These are phyloP conservation scores for Candidula unifasciata DNA, from an alignment of 2,888 invertebrate species.

Conservation along the genomic window DNA sequence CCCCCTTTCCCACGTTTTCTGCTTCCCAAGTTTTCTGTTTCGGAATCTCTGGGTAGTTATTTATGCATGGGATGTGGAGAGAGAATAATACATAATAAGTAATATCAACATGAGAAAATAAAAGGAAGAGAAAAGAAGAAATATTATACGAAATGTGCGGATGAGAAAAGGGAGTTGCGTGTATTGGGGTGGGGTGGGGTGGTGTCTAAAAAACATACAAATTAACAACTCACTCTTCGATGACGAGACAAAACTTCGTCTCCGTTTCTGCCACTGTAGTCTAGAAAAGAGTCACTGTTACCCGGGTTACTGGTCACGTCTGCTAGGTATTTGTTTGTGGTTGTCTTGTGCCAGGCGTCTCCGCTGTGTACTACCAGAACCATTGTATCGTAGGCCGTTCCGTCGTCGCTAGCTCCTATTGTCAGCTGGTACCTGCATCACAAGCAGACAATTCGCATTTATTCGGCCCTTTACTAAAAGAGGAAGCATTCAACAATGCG, in stretches of 20 bases:
- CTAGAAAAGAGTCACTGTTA: neutral
- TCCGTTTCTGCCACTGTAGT: neutral
- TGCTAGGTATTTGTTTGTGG: slow-evolving; percentile 17
- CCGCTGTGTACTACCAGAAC: neutral
- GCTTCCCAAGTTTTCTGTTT: too few species aligned
- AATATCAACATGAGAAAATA: too few species aligned
- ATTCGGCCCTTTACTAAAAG: too few species aligned
- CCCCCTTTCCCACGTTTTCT: too few species aligned
- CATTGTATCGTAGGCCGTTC: slow-evolving; percentile 20
- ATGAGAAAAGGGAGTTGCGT: too few species aligned
- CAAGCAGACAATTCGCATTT: too few species aligned
- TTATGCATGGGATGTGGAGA: too few species aligned
- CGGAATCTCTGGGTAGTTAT: too few species aligned
- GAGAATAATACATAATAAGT: too few species aligned
- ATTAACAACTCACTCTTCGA: slow-evolving; percentile 6
- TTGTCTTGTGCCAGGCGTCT: neutral
- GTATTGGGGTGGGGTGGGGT: neutral
- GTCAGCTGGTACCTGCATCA: slow-evolving; percentile 27
- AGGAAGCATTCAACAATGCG: too few species aligned
- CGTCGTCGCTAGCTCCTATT: slow-evolving; percentile 37
- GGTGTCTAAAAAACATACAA: neutral
- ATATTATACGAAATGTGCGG: too few species aligned
- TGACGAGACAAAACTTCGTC: slow-evolving; percentile 15
- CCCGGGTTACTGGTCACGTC: neutral
- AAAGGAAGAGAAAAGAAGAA: too few species aligned